Evolutionary conservation across 2,113 vertebrate species (phyloP).

Genomic region (Pristiophorus japonicus): DNA sequence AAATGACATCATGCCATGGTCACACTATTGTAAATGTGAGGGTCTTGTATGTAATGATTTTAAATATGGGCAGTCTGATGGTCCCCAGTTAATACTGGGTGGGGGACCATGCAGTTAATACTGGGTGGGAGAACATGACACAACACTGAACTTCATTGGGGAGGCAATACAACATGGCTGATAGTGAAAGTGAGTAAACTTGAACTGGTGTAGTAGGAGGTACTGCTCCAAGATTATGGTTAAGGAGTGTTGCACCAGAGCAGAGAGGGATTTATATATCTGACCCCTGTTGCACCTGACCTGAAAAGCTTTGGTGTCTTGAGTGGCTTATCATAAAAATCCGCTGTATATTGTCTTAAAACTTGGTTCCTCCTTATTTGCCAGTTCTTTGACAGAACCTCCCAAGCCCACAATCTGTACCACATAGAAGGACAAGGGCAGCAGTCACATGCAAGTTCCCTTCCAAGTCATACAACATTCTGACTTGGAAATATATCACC

Average conservation of each 20-base stretch:
- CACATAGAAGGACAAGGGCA: no score
- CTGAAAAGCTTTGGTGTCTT: background rate
- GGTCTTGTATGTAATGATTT: background rate
- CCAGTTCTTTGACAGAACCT: no score
- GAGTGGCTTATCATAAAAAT: no score
- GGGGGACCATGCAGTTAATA: background rate
- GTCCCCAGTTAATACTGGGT: background rate
- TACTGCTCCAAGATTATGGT: background rate
- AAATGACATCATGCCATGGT: no score
- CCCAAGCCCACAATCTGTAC: no score
- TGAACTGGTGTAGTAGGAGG: no score
- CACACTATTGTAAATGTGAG: background rate
- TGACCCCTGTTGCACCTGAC: background rate
- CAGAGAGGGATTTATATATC: background rate
- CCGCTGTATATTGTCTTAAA: no score
- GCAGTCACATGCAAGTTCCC: no score
- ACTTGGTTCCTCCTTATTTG: no score
- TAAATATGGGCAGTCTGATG: background rate
- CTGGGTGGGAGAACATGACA: background rate
- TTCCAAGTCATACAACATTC: no score
- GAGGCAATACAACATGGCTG: background rate
- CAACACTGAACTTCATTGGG: background rate
- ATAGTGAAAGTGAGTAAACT: background rate
- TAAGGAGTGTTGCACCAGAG: background rate
- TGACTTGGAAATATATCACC: no score